Base-by-base conservation (phyloP, 1,140 invertebrate species). In the Pristionchus pacificus region DNA sequence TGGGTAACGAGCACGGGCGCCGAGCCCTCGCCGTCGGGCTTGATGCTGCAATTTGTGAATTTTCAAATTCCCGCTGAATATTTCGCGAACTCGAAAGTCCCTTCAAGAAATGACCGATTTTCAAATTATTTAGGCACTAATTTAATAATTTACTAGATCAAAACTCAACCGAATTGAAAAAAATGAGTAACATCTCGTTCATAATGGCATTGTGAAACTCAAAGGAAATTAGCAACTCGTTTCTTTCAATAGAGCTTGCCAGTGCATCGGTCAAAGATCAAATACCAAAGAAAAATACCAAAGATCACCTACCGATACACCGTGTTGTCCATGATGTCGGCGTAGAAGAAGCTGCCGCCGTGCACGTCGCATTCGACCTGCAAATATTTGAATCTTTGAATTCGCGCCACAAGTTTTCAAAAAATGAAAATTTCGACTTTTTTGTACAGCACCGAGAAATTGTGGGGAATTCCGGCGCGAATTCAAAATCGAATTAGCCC, bases 1-100 rank as follows among this genome's bases (percentile, higher is more conserved):
- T 96, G 93, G 24, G 93, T 95, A 13, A 93, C 93, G 25, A 97
- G 82, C 0, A 97, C 93, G 64, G 94, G 95, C 84, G 95, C 93
- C 10, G 90, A 88, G 0, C 90, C 81, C 60, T 84, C 82, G 28
- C 81, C 81, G 60, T 83, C 80, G 13, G 81, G 82, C 28, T 83
- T 83, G n/a, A 83, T 73, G 15, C 87, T 87, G 77, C n/a, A 76
- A 74, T 65, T 71, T 62, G 14, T 27, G 61, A 29, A 38, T 65
- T 15, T 69, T 58, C 32, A 64, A 15, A 55, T 64, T 32, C 13
- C 25, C 6, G 27, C 58, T 15, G 33, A 13, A 32, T 3, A 55
- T 15, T 19, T 29, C 55, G 30, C 28, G 1, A 0, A 19, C 55
- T 57, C 24, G 19, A 57, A 57, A 57, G 24, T 19, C 24, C 55